Base-by-base conservation (phyloP, 2,888 invertebrate genomes). In the Volucella inanis region DNA sequence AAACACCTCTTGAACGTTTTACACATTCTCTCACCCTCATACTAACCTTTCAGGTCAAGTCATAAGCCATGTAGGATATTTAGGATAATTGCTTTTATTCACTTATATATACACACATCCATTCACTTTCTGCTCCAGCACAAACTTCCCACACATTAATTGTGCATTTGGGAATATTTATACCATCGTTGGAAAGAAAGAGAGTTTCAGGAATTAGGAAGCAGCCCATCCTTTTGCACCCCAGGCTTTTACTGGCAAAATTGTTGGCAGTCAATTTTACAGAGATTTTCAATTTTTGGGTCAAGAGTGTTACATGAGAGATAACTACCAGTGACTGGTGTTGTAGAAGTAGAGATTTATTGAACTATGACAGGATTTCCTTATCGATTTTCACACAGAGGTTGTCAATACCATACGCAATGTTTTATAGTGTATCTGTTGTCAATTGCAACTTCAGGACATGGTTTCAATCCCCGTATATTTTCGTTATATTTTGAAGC, bases 31-130 rank as follows among this genome's bases (percentile, higher is more conserved):
- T 31, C 8, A 11, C 6, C 15, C 6, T 38, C 9, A 41, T 39
- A 14, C 14, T 47, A 31, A 15, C 8, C 49, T 11, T 4, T 2
- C 11, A 8, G 14, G n/a, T n/a, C 45, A 10, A 38, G 43, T 59
- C 8, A 9, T 9, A 49, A 4, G 11, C 52, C 22, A 8, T 59
- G 14, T 15, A 67, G 52, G 59, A 67, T 67, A 61, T 76, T 76
- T 38, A 76, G 67, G 67, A 67, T 76, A 76, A 67, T 76, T 76
- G 67, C 67, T 52, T 76, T 76, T 61, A 67, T 52, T 76, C 75
- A 65, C 41, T 75, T 41, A 47, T 18, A 14, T 9, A 38, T 38
- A 55, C n/a, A 1, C n/a, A 18, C 22, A 22, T 3, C 22, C 22
- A 22, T 4, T 3, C 22, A 22, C 3, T 22, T 22, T 3, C 22